Percentiles rank a stretch among this genome's conserved stretches.
Conservation (phyloP, 1,140 invertebrate species). For the Berghia stephanieae region DNA sequence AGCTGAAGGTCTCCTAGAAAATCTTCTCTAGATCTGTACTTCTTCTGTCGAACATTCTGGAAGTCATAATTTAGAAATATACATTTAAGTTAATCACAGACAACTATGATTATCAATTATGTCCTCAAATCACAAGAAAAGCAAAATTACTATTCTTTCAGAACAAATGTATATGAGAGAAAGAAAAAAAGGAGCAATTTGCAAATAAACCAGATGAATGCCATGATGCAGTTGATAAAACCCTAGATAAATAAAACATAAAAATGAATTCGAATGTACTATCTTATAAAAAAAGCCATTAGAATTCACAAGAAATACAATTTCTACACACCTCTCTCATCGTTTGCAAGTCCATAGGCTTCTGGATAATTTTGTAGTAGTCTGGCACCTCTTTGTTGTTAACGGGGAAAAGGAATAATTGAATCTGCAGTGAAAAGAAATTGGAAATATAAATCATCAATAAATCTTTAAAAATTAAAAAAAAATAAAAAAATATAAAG, state of each 20-base stretch:
- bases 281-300: background rate
- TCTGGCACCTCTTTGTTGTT: conserved; percentile 91
- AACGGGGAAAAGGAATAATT: conserved; percentile 93
- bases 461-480: background rate
- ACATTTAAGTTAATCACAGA: too few species aligned
- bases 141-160: too few species aligned
- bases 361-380: conserved; percentile 90
- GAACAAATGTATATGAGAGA: too few species aligned
- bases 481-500: background rate
- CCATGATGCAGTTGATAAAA: background rate
- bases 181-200: too few species aligned
- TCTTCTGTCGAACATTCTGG: conserved; percentile 76
- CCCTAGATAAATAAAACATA: background rate
- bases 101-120: background rate
- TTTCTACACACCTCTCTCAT: conserved; percentile 77
- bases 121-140: too few species aligned
- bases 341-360: conserved; percentile 97
- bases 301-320: background rate
- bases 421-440: conserved; percentile 67
- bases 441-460: background rate
- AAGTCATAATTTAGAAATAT: too few species aligned
- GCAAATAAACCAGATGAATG: background rate
- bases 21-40: conserved; percentile 92
- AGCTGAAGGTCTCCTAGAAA: conserved; percentile 95
- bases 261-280: background rate